These are phyloP conservation scores for Notolabrus celidotus DNA, from an alignment of 2,797 vertebrate genomes.

Conservation along the genomic window DNA sequence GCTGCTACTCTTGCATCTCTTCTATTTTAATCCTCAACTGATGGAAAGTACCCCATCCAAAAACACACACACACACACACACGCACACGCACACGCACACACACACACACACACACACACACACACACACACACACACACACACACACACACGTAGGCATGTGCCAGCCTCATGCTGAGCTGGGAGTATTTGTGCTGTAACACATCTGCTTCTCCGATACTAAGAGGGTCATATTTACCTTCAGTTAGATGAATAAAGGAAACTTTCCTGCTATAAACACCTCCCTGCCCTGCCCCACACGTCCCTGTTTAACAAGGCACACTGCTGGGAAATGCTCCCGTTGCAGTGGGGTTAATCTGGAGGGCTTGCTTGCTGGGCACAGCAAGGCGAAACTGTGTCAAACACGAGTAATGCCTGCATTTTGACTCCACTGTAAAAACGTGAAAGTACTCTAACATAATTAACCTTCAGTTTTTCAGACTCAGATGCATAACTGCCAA, in stretches of 20 bases:
- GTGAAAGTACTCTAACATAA: conserved; percentile 15
- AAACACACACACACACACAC: conserved; percentile 25
- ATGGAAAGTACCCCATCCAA: conserved; percentile 55
- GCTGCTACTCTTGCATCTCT: conserved; percentile 59
- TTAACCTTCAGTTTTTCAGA: conserved; percentile 20
- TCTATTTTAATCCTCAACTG: conserved; percentile 72
- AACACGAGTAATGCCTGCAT: neutral
- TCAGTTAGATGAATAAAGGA: conserved; percentile 40
- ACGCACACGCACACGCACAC: too few relatives aligned
- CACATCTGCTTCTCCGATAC: conserved; percentile 55
- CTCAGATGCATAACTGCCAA: neutral
- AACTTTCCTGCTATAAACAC: conserved; percentile 31
- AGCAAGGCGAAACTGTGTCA: conserved; percentile 7
- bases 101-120: conserved; percentile 26
- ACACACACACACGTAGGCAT: conserved; percentile 6
- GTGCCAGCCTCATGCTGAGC: conserved; percentile 54
- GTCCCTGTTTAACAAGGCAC: conserved; percentile 42
- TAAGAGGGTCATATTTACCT: conserved; percentile 26
- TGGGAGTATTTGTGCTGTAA: conserved; percentile 60
- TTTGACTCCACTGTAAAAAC: conserved; percentile 20
- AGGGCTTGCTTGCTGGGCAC: conserved; percentile 11
- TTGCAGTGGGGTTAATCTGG: conserved; percentile 13
- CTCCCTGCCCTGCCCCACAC: conserved; percentile 15
- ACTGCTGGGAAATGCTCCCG: conserved; percentile 49
- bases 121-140: conserved; percentile 11